Evolutionary conservation across 2,888 invertebrate genomes (phyloP).

Genomic region (Lasioglossum vierecki): DNA sequence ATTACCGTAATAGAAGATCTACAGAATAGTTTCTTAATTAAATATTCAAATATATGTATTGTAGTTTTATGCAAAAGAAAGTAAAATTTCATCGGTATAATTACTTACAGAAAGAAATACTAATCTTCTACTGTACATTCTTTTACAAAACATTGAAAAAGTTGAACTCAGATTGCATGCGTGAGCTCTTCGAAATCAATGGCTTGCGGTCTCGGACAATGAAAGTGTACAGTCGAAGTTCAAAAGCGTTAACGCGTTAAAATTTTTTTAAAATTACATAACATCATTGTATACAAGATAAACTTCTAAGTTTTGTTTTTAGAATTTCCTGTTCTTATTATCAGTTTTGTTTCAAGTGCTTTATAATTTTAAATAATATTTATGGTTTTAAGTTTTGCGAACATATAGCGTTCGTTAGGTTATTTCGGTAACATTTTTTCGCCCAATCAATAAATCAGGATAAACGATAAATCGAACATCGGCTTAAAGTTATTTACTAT

Average conservation of each 20-base stretch:
- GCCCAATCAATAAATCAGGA: constrained; percentile 56
- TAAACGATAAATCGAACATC: constrained; percentile 55
- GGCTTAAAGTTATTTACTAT: constrained; percentile 67
- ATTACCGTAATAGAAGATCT: constrained; percentile 21
- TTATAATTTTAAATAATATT: constrained; percentile 29
- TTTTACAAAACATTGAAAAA: constrained; percentile 4
- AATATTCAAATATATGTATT: constrained; percentile 10
- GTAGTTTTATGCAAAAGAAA: constrained; percentile 1
- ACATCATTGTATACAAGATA: constrained; percentile 39
- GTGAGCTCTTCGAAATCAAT: neutral
- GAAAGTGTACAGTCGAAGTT: constrained; percentile 26
- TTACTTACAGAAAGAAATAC: constrained; percentile 23
- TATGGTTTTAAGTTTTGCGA: constrained; percentile 16
- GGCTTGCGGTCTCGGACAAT: neutral
- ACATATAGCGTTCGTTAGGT: constrained; percentile 32
- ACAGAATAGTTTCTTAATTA: constrained; percentile 21
- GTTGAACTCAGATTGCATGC: neutral
- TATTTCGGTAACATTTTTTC: constrained; percentile 38
- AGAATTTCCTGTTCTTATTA: constrained; percentile 7
- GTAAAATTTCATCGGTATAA: constrained; percentile 6
- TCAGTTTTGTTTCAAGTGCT: constrained; percentile 3
- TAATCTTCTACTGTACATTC: constrained; percentile 13
- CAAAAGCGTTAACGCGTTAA: constrained; percentile 25
- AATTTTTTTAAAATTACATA: constrained; percentile 33
- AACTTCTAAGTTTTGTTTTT: constrained; percentile 20